These are phyloP conservation scores for Drosophila affinis DNA, from an alignment of 2,888 invertebrate genomes.

Conservation along the genomic window DNA sequence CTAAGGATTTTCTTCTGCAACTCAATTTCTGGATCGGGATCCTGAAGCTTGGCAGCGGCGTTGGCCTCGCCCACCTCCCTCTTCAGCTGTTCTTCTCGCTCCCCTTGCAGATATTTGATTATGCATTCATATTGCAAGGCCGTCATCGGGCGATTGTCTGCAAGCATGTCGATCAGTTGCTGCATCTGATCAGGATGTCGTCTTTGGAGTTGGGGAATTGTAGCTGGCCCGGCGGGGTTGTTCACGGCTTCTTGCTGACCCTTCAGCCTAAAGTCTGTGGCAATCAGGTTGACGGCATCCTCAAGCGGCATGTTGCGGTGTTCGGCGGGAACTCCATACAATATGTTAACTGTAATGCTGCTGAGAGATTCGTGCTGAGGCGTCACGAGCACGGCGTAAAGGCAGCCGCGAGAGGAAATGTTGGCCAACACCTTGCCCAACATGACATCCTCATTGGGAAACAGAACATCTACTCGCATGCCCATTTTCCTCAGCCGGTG, in stretches of 20 bases:
- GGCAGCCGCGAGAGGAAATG: slow-evolving; percentile 93
- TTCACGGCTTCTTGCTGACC: slow-evolving; percentile 84
- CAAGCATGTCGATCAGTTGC: slow-evolving; percentile 90
- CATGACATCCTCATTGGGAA: slow-evolving; percentile 95
- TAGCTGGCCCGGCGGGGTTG: neutral
- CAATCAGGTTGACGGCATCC: slow-evolving; percentile 92
- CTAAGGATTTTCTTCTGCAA: slow-evolving; percentile 83
- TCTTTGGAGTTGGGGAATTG: slow-evolving; percentile 82
- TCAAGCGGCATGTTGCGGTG: slow-evolving; percentile 98
- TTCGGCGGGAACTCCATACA: slow-evolving; percentile 94
- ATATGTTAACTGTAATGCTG: slow-evolving; percentile 94
- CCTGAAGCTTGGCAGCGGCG: slow-evolving; percentile 69
- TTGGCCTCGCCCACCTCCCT: slow-evolving; percentile 89
- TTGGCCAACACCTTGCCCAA: slow-evolving; percentile 92
- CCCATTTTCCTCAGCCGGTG: slow-evolving; percentile 90
- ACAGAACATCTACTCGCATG: slow-evolving; percentile 93
- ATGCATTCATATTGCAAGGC: slow-evolving; percentile 91
- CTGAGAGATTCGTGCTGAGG: slow-evolving; percentile 93
- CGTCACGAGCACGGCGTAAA: slow-evolving; percentile 94
- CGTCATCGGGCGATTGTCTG: slow-evolving; percentile 91
- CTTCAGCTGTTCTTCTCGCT: slow-evolving; percentile 89
- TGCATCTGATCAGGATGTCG: slow-evolving; percentile 88
- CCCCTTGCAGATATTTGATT: slow-evolving; percentile 89
- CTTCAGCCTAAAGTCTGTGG: slow-evolving; percentile 88
- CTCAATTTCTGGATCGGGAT: slow-evolving; percentile 83